phyloP scores from a whole-genome alignment of 2,797 vertebrate genomes.

The Semaprochilodus insignis region DNA sequence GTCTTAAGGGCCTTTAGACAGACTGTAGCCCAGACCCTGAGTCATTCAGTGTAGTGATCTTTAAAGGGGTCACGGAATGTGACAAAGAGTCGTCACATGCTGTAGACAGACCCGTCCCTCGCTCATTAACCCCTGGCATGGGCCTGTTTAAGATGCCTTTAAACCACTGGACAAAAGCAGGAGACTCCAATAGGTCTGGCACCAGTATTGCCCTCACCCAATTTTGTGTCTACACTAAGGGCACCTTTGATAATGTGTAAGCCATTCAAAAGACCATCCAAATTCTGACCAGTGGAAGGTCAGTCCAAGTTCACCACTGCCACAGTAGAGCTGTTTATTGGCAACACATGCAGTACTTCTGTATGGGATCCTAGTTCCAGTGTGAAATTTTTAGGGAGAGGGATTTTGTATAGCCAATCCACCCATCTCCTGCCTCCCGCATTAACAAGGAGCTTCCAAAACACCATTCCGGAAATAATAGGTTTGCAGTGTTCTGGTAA shows the following conservation, averaged over 20 bases:
- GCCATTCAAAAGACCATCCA: conserved; percentile 24
- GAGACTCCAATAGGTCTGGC: conserved; percentile 60
- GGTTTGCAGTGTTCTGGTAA: conserved; percentile 26
- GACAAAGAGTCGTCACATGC: conserved; percentile 61
- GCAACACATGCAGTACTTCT: background rate
- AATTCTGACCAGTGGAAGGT: conserved; percentile 47
- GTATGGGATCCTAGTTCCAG: conserved; percentile 41
- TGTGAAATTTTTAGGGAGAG: conserved; percentile 38
- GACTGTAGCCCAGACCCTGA: background rate
- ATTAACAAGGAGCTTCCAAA: conserved; percentile 56
- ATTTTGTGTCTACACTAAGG: conserved; percentile 48
- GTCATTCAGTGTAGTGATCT: conserved; percentile 36
- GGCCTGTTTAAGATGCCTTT: conserved; percentile 69
- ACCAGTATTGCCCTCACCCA: conserved; percentile 65
- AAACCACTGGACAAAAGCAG: conserved; percentile 58
- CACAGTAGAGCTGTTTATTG: conserved; percentile 18
- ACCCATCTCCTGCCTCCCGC: background rate
- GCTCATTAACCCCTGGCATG: conserved; percentile 68
- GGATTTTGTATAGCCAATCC: conserved; percentile 23
- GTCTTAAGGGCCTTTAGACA: conserved; percentile 6
- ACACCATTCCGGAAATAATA: conserved; percentile 36
- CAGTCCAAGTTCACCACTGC: conserved; percentile 61
- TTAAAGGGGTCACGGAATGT: conserved; percentile 60
- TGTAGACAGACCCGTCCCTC: conserved; percentile 51
- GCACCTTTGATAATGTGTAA: conserved; percentile 32